phyloP scores from a whole-genome alignment of 2,113 vertebrate genomes.

The Myotis yumanensis region DNA sequence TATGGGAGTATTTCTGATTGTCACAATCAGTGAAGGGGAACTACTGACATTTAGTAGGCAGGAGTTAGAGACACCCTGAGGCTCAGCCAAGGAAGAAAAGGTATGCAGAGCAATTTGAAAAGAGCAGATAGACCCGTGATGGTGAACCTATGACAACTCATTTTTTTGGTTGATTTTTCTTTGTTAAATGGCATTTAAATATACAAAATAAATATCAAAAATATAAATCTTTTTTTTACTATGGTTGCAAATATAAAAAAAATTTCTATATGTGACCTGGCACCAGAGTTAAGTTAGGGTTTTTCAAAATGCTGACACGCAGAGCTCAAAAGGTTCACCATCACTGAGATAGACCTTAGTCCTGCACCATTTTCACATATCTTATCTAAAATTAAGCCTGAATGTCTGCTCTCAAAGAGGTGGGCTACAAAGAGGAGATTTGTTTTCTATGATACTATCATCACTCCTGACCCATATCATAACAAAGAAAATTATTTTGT shows the following conservation, averaged over 20 bases:
- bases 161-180: too few relatives aligned
- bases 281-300: too few relatives aligned
- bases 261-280: too few relatives aligned
- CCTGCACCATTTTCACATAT: not conserved
- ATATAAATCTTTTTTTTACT: too few relatives aligned
- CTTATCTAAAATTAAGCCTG: not conserved
- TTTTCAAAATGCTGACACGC: too few relatives aligned
- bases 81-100: not conserved
- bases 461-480: not conserved
- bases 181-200: too few relatives aligned
- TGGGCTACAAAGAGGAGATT: not conserved
- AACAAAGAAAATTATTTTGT: not conserved
- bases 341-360: not conserved
- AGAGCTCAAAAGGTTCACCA: too few relatives aligned
- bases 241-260: too few relatives aligned
- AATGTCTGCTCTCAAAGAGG: not conserved
- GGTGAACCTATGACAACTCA: too few relatives aligned
- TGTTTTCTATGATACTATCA: not conserved
- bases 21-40: not conserved
- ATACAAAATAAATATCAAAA: too few relatives aligned
- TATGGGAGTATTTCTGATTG: not conserved
- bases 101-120: not conserved
- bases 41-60: not conserved
- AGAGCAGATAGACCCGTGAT: not conserved
- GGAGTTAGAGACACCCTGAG: not conserved